Evolutionary conservation across 2,888 invertebrate species (phyloP).

Genomic region (Hirudinaria manillensis): DNA sequence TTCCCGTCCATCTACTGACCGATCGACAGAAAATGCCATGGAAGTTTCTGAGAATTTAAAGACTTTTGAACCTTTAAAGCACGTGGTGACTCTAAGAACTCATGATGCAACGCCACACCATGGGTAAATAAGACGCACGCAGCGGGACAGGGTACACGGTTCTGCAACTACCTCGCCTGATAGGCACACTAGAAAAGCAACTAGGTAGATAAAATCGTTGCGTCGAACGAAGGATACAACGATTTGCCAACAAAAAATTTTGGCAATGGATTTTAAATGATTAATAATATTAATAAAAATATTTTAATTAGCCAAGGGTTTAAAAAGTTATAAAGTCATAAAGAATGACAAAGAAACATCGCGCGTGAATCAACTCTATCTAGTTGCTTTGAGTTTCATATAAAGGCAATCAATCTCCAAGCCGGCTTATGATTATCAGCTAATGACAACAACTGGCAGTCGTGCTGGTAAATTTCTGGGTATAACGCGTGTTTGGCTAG

Average conservation of each 20-base stretch:
- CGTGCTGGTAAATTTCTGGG: too few relatives aligned
- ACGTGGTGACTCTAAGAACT: too few relatives aligned
- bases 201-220: not conserved
- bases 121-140: too few relatives aligned
- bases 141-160: too few relatives aligned
- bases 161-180: conserved; percentile 5
- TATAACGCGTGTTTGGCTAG: not conserved
- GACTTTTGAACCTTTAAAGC: too few relatives aligned
- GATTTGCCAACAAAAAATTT: too few relatives aligned
- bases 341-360: not conserved
- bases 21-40: too few relatives aligned
- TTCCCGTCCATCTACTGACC: too few relatives aligned
- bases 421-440: not conserved
- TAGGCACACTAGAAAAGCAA: conserved; percentile 14
- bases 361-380: not conserved
- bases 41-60: too few relatives aligned
- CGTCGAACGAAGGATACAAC: not conserved
- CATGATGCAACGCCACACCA: too few relatives aligned
- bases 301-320: not conserved
- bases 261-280: not conserved
- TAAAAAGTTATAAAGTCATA: not conserved
- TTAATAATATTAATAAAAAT: not conserved
- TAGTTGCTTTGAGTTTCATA: conserved; percentile 8
- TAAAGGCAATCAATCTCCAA: not conserved
- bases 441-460: too few relatives aligned